These are phyloP conservation scores for Notolabrus celidotus DNA, from an alignment of 2,797 vertebrate species.

Conservation along the genomic window DNA sequence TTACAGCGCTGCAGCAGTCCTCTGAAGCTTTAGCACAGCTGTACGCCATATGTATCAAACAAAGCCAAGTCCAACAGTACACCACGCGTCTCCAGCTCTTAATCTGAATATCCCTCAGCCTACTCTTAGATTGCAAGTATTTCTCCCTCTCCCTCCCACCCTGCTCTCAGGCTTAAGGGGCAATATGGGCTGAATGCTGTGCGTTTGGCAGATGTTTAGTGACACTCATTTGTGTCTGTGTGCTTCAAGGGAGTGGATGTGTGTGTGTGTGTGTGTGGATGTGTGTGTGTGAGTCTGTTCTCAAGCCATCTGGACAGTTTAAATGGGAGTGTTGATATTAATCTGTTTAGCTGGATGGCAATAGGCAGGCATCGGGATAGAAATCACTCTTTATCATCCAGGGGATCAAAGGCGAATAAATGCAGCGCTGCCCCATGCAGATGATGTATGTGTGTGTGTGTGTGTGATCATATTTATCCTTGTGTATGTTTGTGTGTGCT, in stretches of 20 bases:
- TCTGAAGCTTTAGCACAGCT: constrained; percentile 72
- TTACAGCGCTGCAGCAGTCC: constrained; percentile 51
- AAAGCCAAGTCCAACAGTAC: constrained; percentile 69
- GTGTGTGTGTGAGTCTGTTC: constrained; percentile 57
- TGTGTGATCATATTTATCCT: constrained; percentile 32
- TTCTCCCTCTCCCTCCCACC: constrained; percentile 58
- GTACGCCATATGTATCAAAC: constrained; percentile 75
- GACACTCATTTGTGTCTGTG: constrained; percentile 76
- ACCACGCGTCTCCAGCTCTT: constrained; percentile 70
- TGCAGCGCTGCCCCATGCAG: constrained; percentile 34
- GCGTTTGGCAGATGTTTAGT: constrained; percentile 85
- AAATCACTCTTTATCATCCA: constrained; percentile 74
- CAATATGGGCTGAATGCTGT: constrained; percentile 71
- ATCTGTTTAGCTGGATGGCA: constrained; percentile 85
- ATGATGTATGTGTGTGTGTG: constrained; percentile 1
- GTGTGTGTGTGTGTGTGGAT: constrained; percentile 23
- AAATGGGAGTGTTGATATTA: constrained; percentile 86
- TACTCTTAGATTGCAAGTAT: constrained; percentile 76
- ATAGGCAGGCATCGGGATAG: constrained; percentile 71
- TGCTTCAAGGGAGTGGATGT: constrained; percentile 55
- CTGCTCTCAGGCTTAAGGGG: constrained; percentile 70
- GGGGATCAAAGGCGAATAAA: constrained; percentile 73
- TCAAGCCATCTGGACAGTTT: constrained; percentile 84
- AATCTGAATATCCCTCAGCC: constrained; percentile 80
- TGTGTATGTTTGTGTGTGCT: constrained; percentile 52